Evolutionary conservation across 2,888 invertebrate genomes (phyloP), one percentile per base, ranked within the genome.

Genomic region (Crepidodera aurea): DNA sequence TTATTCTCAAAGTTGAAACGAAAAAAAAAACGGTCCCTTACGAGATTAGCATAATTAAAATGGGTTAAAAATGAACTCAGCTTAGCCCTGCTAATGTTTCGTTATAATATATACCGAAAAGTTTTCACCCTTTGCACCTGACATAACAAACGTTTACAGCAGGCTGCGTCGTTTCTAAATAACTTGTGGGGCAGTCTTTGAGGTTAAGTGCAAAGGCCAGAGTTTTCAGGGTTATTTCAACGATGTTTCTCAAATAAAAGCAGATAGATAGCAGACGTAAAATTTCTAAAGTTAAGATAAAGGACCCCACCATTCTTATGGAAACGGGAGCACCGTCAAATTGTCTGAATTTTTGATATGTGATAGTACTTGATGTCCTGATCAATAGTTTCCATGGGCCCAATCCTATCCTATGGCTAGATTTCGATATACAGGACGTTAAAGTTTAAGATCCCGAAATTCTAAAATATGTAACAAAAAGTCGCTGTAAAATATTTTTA

Each of bases 91-190:
- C 27, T 59, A 50, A 60, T 63, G 64, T 65, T 68, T 69, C 62
- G 62, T 71, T 68, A 65, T 61, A 68, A 72, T 71, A 66, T 69
- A 71, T 69, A 68, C 68, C 55, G 62, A 69, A 71, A 72, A 72
- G 54, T 70, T 71, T 57, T 63, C 63, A 64, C 68, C 65, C 34
- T 69, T 69, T 69, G 64, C 72, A 72, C 71, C 69, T 71, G 72
- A 64, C 68, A 65, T 64, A 65, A 66, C 65, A 64, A 69, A 66
- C 60, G 64, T 67, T 64, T 53, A 46, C 34, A 62, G 57, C 70
- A 68, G 65, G 60, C 65, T 62, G 61, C 46, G 62, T 40, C 34
- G 27, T 58, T 51, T 61, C 57, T 70, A 70, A 69, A 70, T 70
- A 67, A 70, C 69, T 68, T 67, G 60, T 55, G 25, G 57, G 57